phyloP scores from a whole-genome alignment of 2,113 vertebrate species.

The Bos taurus region DNA sequence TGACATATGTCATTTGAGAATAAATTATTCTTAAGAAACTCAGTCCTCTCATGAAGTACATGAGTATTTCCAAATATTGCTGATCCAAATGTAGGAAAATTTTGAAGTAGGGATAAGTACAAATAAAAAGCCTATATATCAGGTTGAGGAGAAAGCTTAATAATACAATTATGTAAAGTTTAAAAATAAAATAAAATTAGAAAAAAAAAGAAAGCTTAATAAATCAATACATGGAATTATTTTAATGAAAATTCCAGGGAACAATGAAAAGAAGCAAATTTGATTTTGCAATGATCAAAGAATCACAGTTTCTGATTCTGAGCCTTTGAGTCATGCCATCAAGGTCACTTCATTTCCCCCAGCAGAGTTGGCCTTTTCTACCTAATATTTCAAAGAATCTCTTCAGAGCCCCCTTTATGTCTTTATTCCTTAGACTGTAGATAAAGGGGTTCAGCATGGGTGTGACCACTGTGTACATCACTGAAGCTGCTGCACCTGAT shows the following conservation, averaged over 20 bases:
- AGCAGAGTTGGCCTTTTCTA: background rate
- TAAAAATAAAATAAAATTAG: no score
- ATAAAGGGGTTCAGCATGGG: background rate
- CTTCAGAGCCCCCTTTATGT: background rate
- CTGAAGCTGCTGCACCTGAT: background rate
- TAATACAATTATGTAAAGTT: background rate
- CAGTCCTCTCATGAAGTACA: background rate
- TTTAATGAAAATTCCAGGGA: background rate
- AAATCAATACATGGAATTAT: background rate
- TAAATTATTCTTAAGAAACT: background rate
- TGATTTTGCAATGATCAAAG: background rate
- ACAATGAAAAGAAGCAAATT: background rate
- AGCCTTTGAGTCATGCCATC: background rate
- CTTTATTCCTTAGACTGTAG: background rate
- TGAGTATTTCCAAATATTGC: background rate
- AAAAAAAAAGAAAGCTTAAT: background rate
- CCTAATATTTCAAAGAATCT: background rate
- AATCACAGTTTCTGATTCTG: background rate
- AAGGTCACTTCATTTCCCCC: background rate
- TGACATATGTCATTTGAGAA: background rate
- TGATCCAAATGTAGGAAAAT: background rate
- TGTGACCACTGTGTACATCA: background rate
- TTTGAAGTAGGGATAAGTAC: background rate
- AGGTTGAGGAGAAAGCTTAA: background rate
- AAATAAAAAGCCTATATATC: background rate